These are phyloP conservation scores for Botia almorhae DNA, from an alignment of 2,797 vertebrate genomes.

Conservation along the genomic window DNA sequence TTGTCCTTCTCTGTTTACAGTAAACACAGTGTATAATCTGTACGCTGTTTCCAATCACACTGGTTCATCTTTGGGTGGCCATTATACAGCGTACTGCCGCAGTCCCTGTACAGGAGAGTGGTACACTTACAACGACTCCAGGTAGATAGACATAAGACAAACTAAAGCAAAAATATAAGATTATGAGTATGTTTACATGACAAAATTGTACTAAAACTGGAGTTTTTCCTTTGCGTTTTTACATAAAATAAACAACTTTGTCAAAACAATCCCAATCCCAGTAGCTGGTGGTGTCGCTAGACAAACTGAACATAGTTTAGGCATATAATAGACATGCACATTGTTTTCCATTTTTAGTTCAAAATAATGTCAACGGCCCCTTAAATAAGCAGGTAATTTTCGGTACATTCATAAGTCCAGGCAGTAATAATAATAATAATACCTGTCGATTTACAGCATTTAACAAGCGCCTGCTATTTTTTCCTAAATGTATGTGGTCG, in stretches of 20 bases:
- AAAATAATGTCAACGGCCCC: too few species aligned
- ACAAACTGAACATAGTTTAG: too few species aligned
- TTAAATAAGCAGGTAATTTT: too few species aligned
- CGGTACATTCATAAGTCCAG: too few species aligned
- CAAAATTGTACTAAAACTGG: background rate
- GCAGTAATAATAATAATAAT: too few species aligned
- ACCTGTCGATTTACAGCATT: background rate
- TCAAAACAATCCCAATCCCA: too few species aligned
- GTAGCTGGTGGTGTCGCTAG: too few species aligned
- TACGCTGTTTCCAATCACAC: slow-evolving; percentile 96
- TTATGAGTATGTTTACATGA: background rate
- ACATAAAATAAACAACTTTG: too few species aligned
- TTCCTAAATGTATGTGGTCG: background rate
- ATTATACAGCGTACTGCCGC: slow-evolving; percentile 94
- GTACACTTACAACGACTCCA: slow-evolving; percentile 94
- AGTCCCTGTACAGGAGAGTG: slow-evolving; percentile 89
- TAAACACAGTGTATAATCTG: slow-evolving; percentile 89
- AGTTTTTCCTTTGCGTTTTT: too few species aligned
- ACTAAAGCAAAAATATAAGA: background rate
- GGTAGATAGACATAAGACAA: slow-evolving; percentile 73
- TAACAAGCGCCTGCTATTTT: too few species aligned
- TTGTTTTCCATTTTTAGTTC: too few species aligned
- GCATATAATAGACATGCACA: too few species aligned
- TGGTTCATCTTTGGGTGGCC: slow-evolving; percentile 91
- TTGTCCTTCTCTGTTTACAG: slow-evolving; percentile 45